Conservation (phyloP, 2,113 vertebrate genomes). For the Amphiprion ocellaris region DNA sequence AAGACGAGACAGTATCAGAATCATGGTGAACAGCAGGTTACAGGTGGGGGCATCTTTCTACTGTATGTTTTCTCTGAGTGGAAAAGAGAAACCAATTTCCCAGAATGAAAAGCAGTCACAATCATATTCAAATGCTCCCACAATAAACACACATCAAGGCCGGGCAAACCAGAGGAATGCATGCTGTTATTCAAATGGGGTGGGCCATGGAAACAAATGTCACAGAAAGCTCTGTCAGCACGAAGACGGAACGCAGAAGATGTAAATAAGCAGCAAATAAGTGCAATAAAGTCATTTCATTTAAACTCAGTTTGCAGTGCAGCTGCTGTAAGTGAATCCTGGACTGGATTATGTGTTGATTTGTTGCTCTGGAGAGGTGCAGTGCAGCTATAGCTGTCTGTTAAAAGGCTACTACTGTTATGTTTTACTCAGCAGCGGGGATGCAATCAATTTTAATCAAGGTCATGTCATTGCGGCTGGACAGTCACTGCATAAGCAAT, state of each 20-base stretch:
- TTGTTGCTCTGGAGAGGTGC: conserved; percentile 37
- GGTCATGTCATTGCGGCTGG: conserved; percentile 54
- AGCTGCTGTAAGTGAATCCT: not conserved
- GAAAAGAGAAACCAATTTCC: not conserved
- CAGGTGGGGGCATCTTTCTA: not conserved
- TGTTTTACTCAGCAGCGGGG: conserved; percentile 40
- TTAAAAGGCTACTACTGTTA: conserved; percentile 24
- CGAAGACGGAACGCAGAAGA: not conserved
- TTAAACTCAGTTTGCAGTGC: not conserved
- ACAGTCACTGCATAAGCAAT: not conserved
- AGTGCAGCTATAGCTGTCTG: conserved; percentile 34
- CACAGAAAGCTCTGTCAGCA: conserved; percentile 14
- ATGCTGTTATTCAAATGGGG: conserved; percentile 36
- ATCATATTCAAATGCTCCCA: conserved; percentile 22
- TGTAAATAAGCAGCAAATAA: not conserved
- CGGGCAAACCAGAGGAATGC: conserved; percentile 17
- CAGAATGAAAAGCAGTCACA: not conserved
- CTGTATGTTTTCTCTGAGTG: not conserved
- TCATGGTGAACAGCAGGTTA: not conserved
- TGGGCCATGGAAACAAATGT: not conserved
- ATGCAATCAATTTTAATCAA: conserved; percentile 69
- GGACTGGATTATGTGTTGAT: not conserved
- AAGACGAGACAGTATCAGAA: not conserved
- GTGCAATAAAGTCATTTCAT: conserved; percentile 1
- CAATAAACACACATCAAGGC: not conserved